These are phyloP conservation scores for Panagrolaimus sp. DNA, from an alignment of 1,140 invertebrate genomes.

Conservation along the genomic window DNA sequence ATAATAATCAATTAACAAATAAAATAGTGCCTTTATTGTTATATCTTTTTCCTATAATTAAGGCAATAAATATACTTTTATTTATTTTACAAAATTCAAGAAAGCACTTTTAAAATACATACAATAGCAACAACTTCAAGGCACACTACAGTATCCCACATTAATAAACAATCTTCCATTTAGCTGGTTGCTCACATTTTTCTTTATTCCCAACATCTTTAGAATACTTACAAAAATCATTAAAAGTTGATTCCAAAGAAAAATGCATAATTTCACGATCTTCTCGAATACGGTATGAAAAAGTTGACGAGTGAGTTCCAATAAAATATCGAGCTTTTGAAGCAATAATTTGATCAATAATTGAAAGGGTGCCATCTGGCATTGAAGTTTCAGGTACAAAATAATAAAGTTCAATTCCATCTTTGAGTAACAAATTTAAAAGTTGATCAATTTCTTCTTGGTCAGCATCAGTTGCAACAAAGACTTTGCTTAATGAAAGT, in stretches of 20 bases:
- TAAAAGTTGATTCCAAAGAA: constrained; percentile 74
- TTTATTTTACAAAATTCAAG: background rate
- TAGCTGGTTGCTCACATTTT: constrained; percentile 62
- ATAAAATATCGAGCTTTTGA: constrained; percentile 78
- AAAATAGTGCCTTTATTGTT: no score
- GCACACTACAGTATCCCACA: background rate
- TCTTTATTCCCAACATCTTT: constrained; percentile 13
- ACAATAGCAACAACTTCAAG: no score
- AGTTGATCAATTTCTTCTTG: constrained; percentile 59
- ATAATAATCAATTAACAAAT: no score
- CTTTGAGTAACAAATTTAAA: constrained; percentile 56
- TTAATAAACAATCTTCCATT: constrained; percentile 59
- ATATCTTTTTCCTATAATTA: no score
- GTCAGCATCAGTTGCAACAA: constrained; percentile 75
- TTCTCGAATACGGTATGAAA: constrained; percentile 90
- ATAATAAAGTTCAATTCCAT: constrained; percentile 18
- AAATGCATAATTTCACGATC: constrained; percentile 90
- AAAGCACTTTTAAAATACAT: no score
- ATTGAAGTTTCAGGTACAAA: constrained; percentile 18
- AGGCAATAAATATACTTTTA: no score
- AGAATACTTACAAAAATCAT: constrained; percentile 70
- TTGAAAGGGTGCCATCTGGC: constrained; percentile 77
- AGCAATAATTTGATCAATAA: constrained; percentile 88
- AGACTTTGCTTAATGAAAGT: constrained; percentile 67
- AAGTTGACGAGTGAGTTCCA: constrained; percentile 87